These are phyloP conservation scores for Melospiza melodia DNA, from an alignment of 2,113 vertebrate genomes.

Conservation along the genomic window DNA sequence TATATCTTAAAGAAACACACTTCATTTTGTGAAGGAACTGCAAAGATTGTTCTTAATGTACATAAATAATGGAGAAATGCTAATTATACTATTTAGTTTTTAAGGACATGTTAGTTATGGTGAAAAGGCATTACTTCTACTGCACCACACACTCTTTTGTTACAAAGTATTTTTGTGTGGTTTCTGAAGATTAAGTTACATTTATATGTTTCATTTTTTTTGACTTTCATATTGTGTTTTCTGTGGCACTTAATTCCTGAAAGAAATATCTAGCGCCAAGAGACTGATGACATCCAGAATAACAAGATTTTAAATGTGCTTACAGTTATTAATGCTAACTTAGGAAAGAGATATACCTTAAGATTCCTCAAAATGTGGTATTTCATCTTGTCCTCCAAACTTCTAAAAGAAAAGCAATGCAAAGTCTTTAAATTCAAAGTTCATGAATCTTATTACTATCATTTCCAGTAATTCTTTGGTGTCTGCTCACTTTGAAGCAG, in stretches of 20 bases:
- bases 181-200: slow-evolving; percentile 29
- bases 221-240: not conserved
- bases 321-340: slow-evolving; percentile 14
- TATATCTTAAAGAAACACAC: slow-evolving; percentile 45
- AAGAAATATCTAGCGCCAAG: slow-evolving; percentile 27
- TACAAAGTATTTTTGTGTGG: not conserved
- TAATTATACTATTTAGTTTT: slow-evolving; percentile 45
- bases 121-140: not conserved
- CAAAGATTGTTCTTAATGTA: slow-evolving; percentile 22
- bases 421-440: slow-evolving; percentile 15
- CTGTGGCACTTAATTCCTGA: slow-evolving; percentile 37
- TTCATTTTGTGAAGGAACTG: slow-evolving; percentile 44
- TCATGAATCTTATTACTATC: slow-evolving; percentile 17
- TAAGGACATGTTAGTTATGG: slow-evolving; percentile 26
- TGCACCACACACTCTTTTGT: not conserved
- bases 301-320: slow-evolving; percentile 17
- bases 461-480: slow-evolving; percentile 18
- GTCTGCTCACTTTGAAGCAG: slow-evolving; percentile 39
- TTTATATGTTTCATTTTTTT: not conserved
- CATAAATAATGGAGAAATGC: slow-evolving; percentile 41
- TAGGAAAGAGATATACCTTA: not conserved
- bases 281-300: not conserved
- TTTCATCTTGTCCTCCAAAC: slow-evolving; percentile 26
- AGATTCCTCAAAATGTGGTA: slow-evolving; percentile 8
- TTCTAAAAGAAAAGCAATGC: not conserved